Evolutionary conservation across 1,140 invertebrate genomes (phyloP), one percentile per base, ranked within the genome.

Genomic region (Marisa cornuarietis): DNA sequence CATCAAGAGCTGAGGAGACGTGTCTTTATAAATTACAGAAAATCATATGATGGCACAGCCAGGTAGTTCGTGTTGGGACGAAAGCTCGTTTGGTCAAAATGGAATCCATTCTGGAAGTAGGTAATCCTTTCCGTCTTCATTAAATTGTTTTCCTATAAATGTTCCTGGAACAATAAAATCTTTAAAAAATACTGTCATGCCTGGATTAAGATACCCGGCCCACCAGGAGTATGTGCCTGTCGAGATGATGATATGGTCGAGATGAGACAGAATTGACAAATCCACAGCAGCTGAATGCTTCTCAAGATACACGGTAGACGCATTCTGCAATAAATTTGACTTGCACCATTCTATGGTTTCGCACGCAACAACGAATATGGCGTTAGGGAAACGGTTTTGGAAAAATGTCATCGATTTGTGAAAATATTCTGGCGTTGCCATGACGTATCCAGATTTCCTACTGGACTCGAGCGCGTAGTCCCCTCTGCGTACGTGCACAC

Each of bases 171-270:
- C 62, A 11, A 81, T 68, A 24, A 76, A 83, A 31, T 87, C 74
- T 7, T 76, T 71, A 62, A 79, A 85, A 69, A 85, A 87, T 7
- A 88, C 69, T 16, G 79, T 80, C 1, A 81, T 78, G n/a, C 88
- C 88, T 51, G 82, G 82, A 18, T 79, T 83, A 11, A 85, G 76
- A 68, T 78, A 87, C 7, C 82, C 87, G 10, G 78, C 83, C 87
- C 85, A 88, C 84, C 85, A 87, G 18, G 85, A 85, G 79, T 83
- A 87, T n/a, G 82, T 79, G 10, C 87, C 87, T 10, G 78, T 62
- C 20, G 80, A 85, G 24, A 87, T 83, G 42, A 88, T 85, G 31
- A 54, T 82, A 73, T 88, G 85, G 31, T 86, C 83, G 62, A 83
- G 79, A 16, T 71, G 51, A 61, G 81, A 66, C 16, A 88, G 73